phyloP scores from a whole-genome alignment of 2,113 vertebrate genomes.

The Microcebus lehilahytsara region DNA sequence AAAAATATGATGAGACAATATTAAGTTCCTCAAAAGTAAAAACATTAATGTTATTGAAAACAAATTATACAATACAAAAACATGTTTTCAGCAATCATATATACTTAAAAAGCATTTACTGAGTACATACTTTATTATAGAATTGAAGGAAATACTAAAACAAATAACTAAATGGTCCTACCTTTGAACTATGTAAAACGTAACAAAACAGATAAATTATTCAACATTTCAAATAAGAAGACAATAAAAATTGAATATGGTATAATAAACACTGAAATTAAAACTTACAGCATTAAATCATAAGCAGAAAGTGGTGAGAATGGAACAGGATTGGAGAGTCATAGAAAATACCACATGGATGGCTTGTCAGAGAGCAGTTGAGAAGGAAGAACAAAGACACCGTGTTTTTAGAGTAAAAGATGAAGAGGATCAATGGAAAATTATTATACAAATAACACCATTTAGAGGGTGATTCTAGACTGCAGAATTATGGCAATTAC shows the following conservation, averaged over 20 bases:
- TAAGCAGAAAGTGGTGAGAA: not conserved
- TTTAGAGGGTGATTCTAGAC: not conserved
- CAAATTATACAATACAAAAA: not conserved
- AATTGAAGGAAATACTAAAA: not conserved
- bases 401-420: not conserved
- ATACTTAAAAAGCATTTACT: not conserved
- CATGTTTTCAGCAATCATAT: not conserved
- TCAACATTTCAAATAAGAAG: not conserved
- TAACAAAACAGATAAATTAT: not conserved
- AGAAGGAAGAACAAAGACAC: not conserved
- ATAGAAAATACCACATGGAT: not conserved
- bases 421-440: not conserved
- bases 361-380: not conserved
- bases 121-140: not conserved
- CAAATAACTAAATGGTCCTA: not conserved
- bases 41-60: not conserved
- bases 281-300: not conserved
- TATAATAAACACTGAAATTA: not conserved
- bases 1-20: not conserved
- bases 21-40: not conserved
- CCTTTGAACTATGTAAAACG: not conserved
- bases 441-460: not conserved
- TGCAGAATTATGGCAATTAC: not conserved
- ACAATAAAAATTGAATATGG: not conserved
- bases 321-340: not conserved